Evolutionary conservation across 2,113 vertebrate genomes (phyloP), one percentile per base, ranked within the genome.

Genomic region (Boulengeromyrus knoepffleri): DNA sequence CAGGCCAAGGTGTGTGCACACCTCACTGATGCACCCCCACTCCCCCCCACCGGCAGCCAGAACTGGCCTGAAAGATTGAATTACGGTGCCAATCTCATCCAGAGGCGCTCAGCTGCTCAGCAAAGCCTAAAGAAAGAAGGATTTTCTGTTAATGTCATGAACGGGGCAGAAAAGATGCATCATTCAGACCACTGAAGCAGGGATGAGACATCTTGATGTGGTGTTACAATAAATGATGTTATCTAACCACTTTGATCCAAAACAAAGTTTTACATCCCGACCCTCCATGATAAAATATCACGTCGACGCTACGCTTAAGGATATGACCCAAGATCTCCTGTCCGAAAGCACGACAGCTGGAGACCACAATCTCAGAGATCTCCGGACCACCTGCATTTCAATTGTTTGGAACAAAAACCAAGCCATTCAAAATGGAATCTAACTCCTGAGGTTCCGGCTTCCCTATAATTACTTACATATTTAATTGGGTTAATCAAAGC

Each of bases 401-500:
- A 3, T 8, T 24, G 17, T n/a, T 84, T 46, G 80, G 21, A 84
- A 46, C 39, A 46, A 47, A 39, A 39, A 4, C 31, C 1, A 4
- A 39, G 70, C 13, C 27, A 17, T 74, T 13, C 70, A 5, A 74
- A 74, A 15, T n/a, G 58, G n/a, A 12, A 66, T 27, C n/a, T 27
- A 27, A 6, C 70, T 36, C 27, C 74, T 7, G 74, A 39, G 74
- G 31, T 42, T 80, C 70, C 83, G 1, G 45, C 83, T 27, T 47
- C 3, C 21, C 21, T 47, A 9, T 85, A 47, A 85, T 47, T 47
- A 46, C 9, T 1, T 39, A 46, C 45, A 45, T 17, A 47, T 85
- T 47, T 24, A 46, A n/a, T 85, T 85, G 83, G 83, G 83, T 85
- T 85, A 85, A 85, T 85, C 42, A 85, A 85, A 85, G 21, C 45